Evolutionary conservation across 2,113 vertebrate species (phyloP).

Genomic region (Sapajus apella): DNA sequence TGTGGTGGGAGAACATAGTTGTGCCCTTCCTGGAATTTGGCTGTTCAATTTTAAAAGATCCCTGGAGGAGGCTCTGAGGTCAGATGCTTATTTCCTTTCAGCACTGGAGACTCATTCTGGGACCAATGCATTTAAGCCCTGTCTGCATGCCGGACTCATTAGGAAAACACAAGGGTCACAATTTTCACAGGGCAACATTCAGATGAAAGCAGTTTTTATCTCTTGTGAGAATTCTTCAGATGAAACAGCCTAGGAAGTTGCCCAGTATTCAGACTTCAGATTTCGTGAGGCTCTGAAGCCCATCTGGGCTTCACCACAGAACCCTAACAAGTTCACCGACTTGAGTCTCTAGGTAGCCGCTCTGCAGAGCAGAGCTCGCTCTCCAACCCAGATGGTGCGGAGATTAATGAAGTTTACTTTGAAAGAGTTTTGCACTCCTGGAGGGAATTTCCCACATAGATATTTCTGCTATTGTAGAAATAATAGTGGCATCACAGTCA

Average conservation of each 20-base stretch:
- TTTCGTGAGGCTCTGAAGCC: neutral
- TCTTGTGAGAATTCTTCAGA: neutral
- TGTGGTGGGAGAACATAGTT: neutral
- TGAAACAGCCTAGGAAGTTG: neutral
- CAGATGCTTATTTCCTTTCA: neutral
- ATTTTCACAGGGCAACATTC: neutral
- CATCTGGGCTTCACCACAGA: neutral
- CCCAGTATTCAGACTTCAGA: neutral
- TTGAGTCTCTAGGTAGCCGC: neutral
- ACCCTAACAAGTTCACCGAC: neutral
- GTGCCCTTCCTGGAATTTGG: neutral
- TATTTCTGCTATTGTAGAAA: slow-evolving; percentile 31
- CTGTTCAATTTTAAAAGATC: neutral
- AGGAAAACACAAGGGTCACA: neutral
- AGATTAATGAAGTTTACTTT: slow-evolving; percentile 51
- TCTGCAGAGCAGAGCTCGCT: neutral
- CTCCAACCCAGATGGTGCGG: neutral
- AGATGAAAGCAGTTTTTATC: neutral
- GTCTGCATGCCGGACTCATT: neutral
- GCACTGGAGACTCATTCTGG: neutral
- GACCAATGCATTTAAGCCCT: neutral
- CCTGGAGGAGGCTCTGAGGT: neutral
- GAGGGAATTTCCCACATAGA: neutral
- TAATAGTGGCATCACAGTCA: neutral
- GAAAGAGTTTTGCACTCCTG: slow-evolving; percentile 21